Conservation (phyloP, 2,888 invertebrate genomes). For the Drosophila affinis region DNA sequence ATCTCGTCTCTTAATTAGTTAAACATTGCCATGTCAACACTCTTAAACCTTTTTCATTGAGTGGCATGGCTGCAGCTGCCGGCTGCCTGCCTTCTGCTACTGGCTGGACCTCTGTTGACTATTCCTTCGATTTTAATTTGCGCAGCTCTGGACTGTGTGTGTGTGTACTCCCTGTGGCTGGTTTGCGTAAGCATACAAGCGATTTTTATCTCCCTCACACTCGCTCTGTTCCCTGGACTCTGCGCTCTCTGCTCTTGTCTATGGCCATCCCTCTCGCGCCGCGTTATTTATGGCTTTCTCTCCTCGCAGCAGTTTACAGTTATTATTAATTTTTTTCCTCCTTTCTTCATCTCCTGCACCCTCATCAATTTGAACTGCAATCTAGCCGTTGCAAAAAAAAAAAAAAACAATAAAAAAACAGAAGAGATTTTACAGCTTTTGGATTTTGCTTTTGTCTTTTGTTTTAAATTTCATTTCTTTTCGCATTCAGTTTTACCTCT, state of each 20-base stretch:
- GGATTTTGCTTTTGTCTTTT: constrained; percentile 1
- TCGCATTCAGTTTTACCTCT: neutral
- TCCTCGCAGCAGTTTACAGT: constrained; percentile 50
- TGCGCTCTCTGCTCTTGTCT: neutral
- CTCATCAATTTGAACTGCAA: constrained; percentile 26
- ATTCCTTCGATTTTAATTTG: constrained; percentile 54
- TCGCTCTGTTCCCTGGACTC: neutral
- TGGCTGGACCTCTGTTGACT: constrained; percentile 48
- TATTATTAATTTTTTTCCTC: constrained; percentile 59
- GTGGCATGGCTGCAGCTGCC: constrained; percentile 33
- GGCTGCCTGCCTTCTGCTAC: neutral
- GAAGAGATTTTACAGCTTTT: neutral
- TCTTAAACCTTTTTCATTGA: constrained; percentile 17
- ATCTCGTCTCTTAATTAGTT: constrained; percentile 71
- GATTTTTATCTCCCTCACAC: constrained; percentile 63
- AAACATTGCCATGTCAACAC: constrained; percentile 57
- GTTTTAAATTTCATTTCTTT: neutral
- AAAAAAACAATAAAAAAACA: neutral
- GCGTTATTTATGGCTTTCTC: constrained; percentile 62
- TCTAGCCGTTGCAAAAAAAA: constrained; percentile 4
- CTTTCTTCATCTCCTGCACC: neutral
- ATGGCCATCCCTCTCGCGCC: constrained; percentile 9
- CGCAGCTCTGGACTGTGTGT: constrained; percentile 2
- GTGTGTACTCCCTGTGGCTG: neutral
- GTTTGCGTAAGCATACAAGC: constrained; percentile 41